Conservation (phyloP, 2,797 vertebrate genomes). For the Periophthalmus magnuspinnatus region DNA sequence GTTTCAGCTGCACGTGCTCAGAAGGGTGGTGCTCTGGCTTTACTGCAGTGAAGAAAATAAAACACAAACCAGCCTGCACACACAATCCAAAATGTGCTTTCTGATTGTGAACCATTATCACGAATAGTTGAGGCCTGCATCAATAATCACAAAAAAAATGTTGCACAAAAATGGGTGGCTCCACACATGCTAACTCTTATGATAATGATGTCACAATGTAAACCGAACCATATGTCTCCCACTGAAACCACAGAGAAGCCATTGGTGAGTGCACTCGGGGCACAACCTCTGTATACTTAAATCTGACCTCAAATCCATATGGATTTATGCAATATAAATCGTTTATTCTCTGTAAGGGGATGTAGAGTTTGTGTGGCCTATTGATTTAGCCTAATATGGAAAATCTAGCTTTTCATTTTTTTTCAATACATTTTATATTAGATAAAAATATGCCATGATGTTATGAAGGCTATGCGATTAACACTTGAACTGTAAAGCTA, state of each 20-base stretch:
- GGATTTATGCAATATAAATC: constrained; percentile 21
- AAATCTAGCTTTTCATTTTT: not conserved
- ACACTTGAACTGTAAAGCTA: not conserved
- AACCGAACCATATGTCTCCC: constrained; percentile 49
- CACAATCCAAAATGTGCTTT: not conserved
- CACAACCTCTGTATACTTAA: constrained; percentile 14
- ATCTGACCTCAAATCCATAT: constrained; percentile 35
- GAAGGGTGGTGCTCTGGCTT: constrained; percentile 9
- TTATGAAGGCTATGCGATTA: not conserved
- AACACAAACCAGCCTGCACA: not conserved
- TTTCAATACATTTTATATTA: not conserved
- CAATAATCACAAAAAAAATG: constrained; percentile 1
- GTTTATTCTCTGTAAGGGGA: not conserved
- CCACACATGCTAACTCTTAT: constrained; percentile 49
- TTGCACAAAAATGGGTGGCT: constrained; percentile 43
- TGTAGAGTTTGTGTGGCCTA: constrained; percentile 15
- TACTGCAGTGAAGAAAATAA: constrained; percentile 14
- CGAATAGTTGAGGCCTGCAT: constrained; percentile 13
- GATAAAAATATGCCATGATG: not conserved
- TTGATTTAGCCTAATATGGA: not conserved
- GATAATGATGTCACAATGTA: constrained; percentile 48
- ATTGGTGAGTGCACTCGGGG: constrained; percentile 13
- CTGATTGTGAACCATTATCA: constrained; percentile 9
- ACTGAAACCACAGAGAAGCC: constrained; percentile 28
- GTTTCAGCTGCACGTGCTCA: constrained; percentile 38